Base-by-base conservation (phyloP, 2,113 vertebrate genomes). In the Capreolus pygargus region DNA sequence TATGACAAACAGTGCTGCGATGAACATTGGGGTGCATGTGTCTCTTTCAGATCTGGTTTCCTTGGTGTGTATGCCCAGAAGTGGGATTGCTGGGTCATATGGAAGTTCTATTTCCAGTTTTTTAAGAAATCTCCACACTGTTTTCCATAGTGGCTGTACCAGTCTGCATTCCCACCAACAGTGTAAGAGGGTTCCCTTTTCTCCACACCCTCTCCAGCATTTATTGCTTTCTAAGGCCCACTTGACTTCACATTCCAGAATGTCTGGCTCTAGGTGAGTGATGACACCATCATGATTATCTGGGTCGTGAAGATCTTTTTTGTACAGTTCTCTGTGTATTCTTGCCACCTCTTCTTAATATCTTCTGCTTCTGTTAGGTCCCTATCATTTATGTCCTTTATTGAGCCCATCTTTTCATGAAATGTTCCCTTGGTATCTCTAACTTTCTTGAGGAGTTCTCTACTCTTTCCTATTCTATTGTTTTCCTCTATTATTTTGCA, bases 221-320 rank as follows among this genome's bases (percentile, higher is more conserved):
- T n/a, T n/a, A n/a, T n/a, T 67, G 17, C 33, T 36, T 67, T 1
- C 64, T 67, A 21, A 67, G 33, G 16, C 33, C 17, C 64, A 36
- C 16, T 19, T n/a, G 17, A 67, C 17, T 36, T 67, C 33, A 67
- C 64, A 67, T 36, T 67, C 4, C 17, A 67, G 8, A n/a, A 67
- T 36, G 64, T 67, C 33, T 67, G 64, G 8, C 8, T 67, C 8
- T 36, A 67, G 33, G 1, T 67, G 17, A 36, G 33, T 67, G 64
- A 36, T 5, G 2, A 67, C 33, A n/a, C 0, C 33, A 67, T 36
- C 1, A 0, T 67, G 17, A 36, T 21, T 67, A 36, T 67, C 8
- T 67, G 33, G 17, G 4, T 67, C 4, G 0, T 67, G 17, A 67
- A 67, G 33, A n/a, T 67, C 7, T 61, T 21, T 67, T 36, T 21